Evolutionary conservation across 2,888 invertebrate genomes (phyloP).

Genomic region (Miltochrista miniata): DNA sequence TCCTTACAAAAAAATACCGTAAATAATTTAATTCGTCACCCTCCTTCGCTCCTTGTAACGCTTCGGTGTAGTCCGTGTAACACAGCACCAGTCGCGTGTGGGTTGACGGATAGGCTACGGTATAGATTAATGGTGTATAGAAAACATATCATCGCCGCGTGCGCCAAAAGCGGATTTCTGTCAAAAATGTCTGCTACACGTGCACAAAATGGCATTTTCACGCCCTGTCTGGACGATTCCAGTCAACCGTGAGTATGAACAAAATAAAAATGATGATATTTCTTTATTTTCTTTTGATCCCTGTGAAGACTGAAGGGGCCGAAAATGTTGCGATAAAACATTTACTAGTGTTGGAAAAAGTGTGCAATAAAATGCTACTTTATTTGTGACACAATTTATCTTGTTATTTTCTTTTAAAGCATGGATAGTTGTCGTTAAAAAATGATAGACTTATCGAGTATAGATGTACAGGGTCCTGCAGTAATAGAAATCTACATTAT

Average conservation of each 20-base stretch:
- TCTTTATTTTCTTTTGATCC: no score
- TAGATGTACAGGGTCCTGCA: no score
- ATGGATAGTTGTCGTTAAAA: no score
- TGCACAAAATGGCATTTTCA: constrained; percentile 29
- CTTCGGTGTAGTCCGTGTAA: constrained; percentile 44
- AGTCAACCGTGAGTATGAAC: background rate
- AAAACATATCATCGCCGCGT: constrained; percentile 39
- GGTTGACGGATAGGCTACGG: constrained; percentile 48
- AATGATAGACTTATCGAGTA: no score
- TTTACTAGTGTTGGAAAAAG: no score
- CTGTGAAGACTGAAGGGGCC: no score
- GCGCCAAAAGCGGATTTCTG: constrained; percentile 53
- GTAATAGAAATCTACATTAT: no score
- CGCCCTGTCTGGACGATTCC: constrained; percentile 20
- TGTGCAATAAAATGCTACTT: no score
- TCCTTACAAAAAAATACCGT: constrained; percentile 16
- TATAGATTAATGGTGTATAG: constrained; percentile 36
- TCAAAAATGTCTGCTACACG: constrained; percentile 56
- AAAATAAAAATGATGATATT: background rate
- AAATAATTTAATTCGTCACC: constrained; percentile 25
- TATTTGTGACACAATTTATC: no score
- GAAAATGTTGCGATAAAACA: constrained; percentile 20
- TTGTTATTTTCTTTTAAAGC: no score
- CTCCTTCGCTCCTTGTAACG: constrained; percentile 18
- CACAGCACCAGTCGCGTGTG: constrained; percentile 49